Evolutionary conservation across 2,113 vertebrate species (phyloP).

Genomic region (Cyprinodon tularosa): DNA sequence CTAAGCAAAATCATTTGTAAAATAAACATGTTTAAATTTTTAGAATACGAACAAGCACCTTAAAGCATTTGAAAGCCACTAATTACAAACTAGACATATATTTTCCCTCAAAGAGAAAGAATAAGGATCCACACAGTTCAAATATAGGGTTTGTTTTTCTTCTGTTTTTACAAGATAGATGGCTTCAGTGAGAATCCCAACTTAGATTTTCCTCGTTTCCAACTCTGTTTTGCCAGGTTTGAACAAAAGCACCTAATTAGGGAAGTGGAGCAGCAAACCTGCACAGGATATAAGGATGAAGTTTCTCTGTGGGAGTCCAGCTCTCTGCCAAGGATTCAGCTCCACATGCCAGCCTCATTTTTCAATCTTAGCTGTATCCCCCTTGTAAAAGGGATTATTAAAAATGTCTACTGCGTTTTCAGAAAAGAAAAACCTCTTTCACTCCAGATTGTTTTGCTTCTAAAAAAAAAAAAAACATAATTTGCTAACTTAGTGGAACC

Average conservation of each 20-base stretch:
- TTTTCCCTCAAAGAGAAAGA: background rate
- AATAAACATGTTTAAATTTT: background rate
- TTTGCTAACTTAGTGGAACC: conserved; percentile 9
- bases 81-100: background rate
- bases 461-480: background rate
- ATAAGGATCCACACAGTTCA: background rate
- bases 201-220: background rate
- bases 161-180: background rate
- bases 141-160: background rate
- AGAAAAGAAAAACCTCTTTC: background rate
- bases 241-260: conserved; percentile 11
- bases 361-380: background rate
- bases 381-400: background rate
- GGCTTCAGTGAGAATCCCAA: background rate
- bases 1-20: background rate
- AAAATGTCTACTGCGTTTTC: conserved; percentile 4
- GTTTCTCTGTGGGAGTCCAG: conserved; percentile 21
- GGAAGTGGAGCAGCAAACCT: conserved; percentile 15
- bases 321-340: conserved; percentile 1
- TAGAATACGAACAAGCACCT: background rate
- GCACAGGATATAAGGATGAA: conserved; percentile 6
- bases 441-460: background rate
- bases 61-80: background rate
- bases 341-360: conserved; percentile 1
- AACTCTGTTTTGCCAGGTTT: conserved; percentile 1